Conservation (phyloP, 2,888 invertebrate genomes). For the Argynnis bischoffii region DNA sequence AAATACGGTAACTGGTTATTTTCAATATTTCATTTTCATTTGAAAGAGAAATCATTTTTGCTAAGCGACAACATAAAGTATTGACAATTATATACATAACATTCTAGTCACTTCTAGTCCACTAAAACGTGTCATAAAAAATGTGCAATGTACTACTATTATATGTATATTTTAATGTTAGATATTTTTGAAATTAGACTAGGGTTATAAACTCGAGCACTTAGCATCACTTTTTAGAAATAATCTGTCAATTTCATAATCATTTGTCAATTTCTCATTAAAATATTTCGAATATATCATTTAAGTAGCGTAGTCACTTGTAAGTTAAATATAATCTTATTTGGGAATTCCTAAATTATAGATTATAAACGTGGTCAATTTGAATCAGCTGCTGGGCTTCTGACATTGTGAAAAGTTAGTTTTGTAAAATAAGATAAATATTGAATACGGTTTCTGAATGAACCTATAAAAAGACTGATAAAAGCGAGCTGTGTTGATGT, state of each 20-base stretch:
- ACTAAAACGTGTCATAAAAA: neutral
- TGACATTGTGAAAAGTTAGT: conserved; percentile 16
- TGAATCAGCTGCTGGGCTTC: conserved; percentile 6
- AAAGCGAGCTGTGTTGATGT: conserved; percentile 40
- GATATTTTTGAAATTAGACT: conserved; percentile 6
- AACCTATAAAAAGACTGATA: conserved; percentile 53
- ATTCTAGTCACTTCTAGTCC: conserved; percentile 3
- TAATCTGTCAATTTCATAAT: conserved; percentile 50
- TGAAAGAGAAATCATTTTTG: neutral
- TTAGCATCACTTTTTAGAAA: conserved; percentile 9
- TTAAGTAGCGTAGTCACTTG: conserved; percentile 20
- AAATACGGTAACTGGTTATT: neutral
- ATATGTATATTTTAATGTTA: conserved; percentile 1
- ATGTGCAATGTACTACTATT: neutral
- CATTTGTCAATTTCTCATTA: conserved; percentile 52
- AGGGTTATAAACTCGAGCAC: conserved; percentile 27
- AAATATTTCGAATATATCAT: conserved; percentile 30
- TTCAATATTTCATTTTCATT: neutral
- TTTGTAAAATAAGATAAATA: conserved; percentile 24
- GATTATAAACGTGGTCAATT: conserved; percentile 32
- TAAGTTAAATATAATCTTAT: conserved; percentile 12
- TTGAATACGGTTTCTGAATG: conserved; percentile 35
- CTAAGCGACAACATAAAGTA: neutral
- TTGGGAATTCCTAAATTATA: conserved; percentile 17
- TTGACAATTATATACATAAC: neutral